These are phyloP conservation scores for Ophthalmolycus amberensis DNA, from an alignment of 2,113 vertebrate species.

Conservation along the genomic window DNA sequence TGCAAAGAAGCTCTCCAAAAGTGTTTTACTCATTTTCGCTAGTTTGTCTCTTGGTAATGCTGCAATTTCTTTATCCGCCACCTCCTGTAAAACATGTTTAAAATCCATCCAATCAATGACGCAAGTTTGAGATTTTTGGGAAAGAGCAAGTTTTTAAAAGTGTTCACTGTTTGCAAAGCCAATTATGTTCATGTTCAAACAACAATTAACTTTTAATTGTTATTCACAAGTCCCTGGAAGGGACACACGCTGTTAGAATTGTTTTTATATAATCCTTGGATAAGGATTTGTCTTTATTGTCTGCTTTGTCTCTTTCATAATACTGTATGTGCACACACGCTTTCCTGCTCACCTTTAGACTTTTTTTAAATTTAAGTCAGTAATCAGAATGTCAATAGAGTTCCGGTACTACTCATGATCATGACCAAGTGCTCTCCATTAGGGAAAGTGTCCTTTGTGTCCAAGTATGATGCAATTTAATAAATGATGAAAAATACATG, in stretches of 20 bases:
- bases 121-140: not conserved
- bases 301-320: not conserved
- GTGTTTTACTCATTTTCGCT: no score
- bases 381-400: constrained; percentile 3
- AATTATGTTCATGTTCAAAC: not conserved
- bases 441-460: constrained; percentile 6
- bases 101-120: not conserved
- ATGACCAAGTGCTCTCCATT: constrained; percentile 3
- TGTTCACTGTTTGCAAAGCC: not conserved
- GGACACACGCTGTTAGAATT: not conserved
- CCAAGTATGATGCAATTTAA: not conserved
- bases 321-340: not conserved
- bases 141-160: not conserved
- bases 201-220: not conserved
- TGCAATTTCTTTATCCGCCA: no score
- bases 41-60: no score
- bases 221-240: not conserved
- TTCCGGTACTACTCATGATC: not conserved
- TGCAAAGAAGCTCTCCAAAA: no score
- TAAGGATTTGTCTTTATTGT: not conserved
- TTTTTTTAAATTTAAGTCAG: constrained; percentile 5
- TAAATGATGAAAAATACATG: not conserved
- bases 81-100: no score
- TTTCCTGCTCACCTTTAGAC: not conserved
- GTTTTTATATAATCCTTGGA: not conserved